These are phyloP conservation scores for Gambelia wislizenii DNA, from an alignment of 2,797 vertebrate species.

Conservation along the genomic window DNA sequence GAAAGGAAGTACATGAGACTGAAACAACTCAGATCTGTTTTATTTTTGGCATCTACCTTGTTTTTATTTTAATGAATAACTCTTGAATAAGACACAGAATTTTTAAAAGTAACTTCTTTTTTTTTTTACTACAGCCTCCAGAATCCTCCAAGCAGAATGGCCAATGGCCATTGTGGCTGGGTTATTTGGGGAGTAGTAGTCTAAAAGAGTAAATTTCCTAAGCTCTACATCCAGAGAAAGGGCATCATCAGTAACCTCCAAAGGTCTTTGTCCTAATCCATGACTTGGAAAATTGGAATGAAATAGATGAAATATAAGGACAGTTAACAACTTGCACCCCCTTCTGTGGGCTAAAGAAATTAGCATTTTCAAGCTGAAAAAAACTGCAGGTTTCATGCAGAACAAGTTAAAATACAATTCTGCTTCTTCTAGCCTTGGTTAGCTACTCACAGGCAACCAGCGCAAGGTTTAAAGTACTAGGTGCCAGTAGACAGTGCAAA, in stretches of 20 bases:
- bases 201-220: not conserved
- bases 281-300: not conserved
- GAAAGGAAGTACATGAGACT: too few species aligned
- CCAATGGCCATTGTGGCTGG: not conserved
- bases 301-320: not conserved
- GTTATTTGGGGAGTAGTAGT: not conserved
- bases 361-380: not conserved
- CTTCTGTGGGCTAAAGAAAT: not conserved
- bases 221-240: too few species aligned
- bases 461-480: not conserved
- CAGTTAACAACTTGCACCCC: not conserved
- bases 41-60: too few species aligned
- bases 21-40: too few species aligned
- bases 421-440: not conserved
- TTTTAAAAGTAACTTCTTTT: too few species aligned
- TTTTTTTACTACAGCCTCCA: not conserved
- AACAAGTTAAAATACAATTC: not conserved
- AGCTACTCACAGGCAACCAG: not conserved
- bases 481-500: not conserved
- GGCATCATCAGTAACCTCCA: too few species aligned
- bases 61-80: too few species aligned
- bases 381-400: not conserved
- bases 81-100: too few species aligned
- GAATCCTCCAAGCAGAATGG: not conserved
- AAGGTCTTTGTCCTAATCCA: too few species aligned